Conservation (phyloP, 2,797 vertebrate species). For the Manis javanica region DNA sequence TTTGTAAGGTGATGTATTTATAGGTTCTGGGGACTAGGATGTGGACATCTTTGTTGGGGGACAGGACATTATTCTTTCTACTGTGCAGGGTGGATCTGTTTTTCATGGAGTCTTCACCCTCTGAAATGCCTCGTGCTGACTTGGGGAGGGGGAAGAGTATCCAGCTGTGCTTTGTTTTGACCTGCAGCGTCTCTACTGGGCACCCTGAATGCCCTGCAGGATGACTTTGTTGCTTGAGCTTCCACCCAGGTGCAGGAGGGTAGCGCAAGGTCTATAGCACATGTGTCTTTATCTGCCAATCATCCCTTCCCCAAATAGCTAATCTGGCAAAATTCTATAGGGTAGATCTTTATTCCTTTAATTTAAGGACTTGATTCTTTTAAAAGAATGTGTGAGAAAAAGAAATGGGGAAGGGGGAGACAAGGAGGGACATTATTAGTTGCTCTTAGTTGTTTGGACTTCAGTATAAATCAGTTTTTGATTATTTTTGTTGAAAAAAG, state of each 20-base stretch:
- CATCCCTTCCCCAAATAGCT: neutral
- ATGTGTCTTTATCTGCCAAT: neutral
- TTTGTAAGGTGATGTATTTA: neutral
- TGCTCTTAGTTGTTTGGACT: neutral
- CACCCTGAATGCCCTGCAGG: too few species aligned
- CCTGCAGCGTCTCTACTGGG: neutral
- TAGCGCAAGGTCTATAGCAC: neutral
- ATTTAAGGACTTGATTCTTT: neutral
- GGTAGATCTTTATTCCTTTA: neutral
- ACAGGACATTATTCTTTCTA: neutral
- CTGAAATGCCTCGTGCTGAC: neutral
- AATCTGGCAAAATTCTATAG: neutral
- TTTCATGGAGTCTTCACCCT: neutral
- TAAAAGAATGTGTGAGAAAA: neutral
- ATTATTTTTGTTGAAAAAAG: conserved; percentile 12
- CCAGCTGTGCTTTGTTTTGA: neutral
- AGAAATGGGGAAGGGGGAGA: neutral
- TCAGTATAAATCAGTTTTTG: neutral
- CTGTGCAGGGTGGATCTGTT: neutral
- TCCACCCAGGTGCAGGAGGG: neutral
- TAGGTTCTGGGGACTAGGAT: neutral
- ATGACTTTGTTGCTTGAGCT: neutral
- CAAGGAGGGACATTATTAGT: neutral
- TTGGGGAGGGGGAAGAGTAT: neutral
- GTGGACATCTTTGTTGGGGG: neutral